Conservation (phyloP, 2,888 invertebrate species). For the Ischnura elegans region DNA sequence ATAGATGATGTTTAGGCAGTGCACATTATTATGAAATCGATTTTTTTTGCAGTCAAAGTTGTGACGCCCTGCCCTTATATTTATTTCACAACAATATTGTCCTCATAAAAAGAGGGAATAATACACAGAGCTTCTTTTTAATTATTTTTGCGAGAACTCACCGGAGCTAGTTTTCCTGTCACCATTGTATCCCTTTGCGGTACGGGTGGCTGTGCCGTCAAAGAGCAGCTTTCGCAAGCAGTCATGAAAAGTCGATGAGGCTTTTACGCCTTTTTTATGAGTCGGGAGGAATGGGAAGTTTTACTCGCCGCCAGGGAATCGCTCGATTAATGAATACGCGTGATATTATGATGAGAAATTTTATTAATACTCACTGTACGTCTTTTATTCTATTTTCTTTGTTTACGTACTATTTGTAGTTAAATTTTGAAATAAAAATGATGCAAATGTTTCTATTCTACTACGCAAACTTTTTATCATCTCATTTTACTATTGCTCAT, state of each 20-base stretch:
- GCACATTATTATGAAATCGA: too few species aligned
- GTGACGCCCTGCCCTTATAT: too few species aligned
- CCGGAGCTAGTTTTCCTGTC: not conserved
- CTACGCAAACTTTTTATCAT: not conserved
- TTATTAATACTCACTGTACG: not conserved
- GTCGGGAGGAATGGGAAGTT: not conserved
- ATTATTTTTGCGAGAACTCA: not conserved
- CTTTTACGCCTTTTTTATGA: slow-evolving; percentile 9
- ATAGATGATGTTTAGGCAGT: too few species aligned
- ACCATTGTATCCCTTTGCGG: not conserved
- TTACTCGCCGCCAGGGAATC: not conserved
- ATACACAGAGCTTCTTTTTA: not conserved
- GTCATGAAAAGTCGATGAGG: slow-evolving; percentile 35
- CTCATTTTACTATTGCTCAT: not conserved
- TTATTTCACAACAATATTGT: too few species aligned
- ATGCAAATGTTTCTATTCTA: not conserved
- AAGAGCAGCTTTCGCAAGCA: not conserved
- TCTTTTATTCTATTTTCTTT: not conserved
- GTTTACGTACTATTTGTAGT: not conserved
- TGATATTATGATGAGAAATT: not conserved
- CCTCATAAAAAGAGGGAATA: not conserved
- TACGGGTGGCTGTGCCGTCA: not conserved
- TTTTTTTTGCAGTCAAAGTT: too few species aligned
- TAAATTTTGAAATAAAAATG: not conserved
- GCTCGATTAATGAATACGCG: not conserved